Percentiles rank a stretch among this genome's conserved stretches.
phyloP scores from a whole-genome alignment of 2,888 invertebrate species.

The Pachycephus smyrnensis region DNA sequence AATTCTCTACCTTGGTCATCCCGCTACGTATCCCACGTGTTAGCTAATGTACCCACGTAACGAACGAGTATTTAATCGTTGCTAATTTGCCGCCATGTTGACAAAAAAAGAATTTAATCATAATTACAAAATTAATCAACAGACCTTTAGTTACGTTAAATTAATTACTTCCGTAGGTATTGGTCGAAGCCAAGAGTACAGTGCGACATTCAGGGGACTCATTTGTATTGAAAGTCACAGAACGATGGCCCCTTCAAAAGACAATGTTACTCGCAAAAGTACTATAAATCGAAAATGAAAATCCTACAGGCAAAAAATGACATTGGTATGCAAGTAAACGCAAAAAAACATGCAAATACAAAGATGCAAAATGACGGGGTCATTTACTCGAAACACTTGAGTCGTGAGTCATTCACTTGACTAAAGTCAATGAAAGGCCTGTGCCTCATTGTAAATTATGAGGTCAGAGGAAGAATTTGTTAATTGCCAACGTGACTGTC shows the following conservation, averaged over 20 bases:
- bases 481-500: neutral
- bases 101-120: neutral
- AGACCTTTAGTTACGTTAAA: neutral
- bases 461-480: conserved; percentile 10
- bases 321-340: too few relatives aligned
- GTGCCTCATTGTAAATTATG: conserved; percentile 48
- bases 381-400: conserved; percentile 30
- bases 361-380: neutral
- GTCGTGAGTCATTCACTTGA: conserved; percentile 56
- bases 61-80: neutral
- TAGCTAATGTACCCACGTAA: neutral
- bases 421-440: conserved; percentile 52
- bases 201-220: neutral
- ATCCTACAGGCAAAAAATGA: neutral
- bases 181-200: neutral
- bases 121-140: too few relatives aligned
- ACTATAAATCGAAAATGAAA: neutral
- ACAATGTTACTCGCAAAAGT: neutral
- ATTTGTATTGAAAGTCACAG: neutral
- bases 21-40: neutral
- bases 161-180: neutral
- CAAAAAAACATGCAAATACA: neutral
- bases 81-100: neutral
- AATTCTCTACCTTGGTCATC: neutral
- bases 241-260: neutral